Base-by-base conservation (phyloP, 2,888 invertebrate genomes). In the Hyalella azteca region DNA sequence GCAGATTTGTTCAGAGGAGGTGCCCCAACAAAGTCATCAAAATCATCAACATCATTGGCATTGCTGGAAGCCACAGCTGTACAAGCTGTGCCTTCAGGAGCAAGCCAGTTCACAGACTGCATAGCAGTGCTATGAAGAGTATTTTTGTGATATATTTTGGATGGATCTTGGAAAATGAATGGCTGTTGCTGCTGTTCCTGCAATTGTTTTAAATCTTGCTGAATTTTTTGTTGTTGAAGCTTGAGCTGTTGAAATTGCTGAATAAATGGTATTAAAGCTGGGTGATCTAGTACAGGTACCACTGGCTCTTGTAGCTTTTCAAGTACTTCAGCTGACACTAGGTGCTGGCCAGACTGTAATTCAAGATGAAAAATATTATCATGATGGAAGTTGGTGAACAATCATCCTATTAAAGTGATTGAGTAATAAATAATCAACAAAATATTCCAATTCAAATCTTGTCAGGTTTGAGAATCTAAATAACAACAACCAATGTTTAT, bases 221-320 rank as follows among this genome's bases (percentile, higher is more conserved):
- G 15, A 54, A 45, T 29, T 0, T 76, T 76, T 50, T 60, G 54
- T 29, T n/a, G 45, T 11, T 73, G 79, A 3, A 60, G 59, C 7
- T 49, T 40, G 49, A 40, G 54, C 15, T 45, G 77, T 22, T 82
- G 82, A 13, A 76, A 77, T n/a, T 79, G 75, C 49, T 80, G 78
- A 39, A 82, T 54, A 29, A 82, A 78, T n/a, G 82, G 80, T 5
- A 80, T 32, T 11, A 82, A 80, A 11, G 80, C 82, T 11, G 82
- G 82, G 54, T 82, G 82, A 40, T 82, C 82, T 29, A 82, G 78
- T 36, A 82, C 40, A 3, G 82, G 82, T 19, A 82, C 59, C 7
- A 82, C 48, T 15, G 82, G 79, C 40, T 82, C 82, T 36, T 49
- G 40, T 3, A 77, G 26, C 11, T 49, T 59, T 22, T 77, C 59